Evolutionary conservation across 2,888 invertebrate genomes (phyloP), one percentile per base, ranked within the genome.

Genomic region (Drosophila mulleri): DNA sequence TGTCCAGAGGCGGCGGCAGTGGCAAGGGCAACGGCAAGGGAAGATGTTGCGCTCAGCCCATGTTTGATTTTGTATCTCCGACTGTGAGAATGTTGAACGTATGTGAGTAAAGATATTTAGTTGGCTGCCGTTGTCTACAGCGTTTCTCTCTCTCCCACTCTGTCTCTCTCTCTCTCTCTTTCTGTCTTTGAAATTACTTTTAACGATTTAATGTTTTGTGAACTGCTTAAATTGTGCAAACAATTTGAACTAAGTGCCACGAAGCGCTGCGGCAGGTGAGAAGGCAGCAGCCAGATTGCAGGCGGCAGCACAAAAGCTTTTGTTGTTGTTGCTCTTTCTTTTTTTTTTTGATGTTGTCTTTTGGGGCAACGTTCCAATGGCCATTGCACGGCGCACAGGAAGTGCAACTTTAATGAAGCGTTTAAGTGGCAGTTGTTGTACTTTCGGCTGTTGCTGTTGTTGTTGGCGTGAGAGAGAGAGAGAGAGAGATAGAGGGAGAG

Each of bases 151-250:
- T 32, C 37, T 20, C 42, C 20, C 42, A 52, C 2, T n/a, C 44
- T 16, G 35, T 18, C 16, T 47, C n/a, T 54, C 9, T 39, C 42
- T 29, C 35, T 52, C 23, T 39, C 50, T 57, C 44, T 35, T 18
- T 66, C 42, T 29, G 39, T 35, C 62, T 64, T 54, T 64, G 69
- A 64, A 74, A 75, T 82, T 85, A 73, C 78, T 82, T 82, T 87
- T 75, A 86, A 89, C 85, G 87, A 86, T 89, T 89, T 87, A 86
- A 86, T 87, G 86, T 86, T 86, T 87, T 84, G 89, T 87, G 85
- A 86, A 87, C 89, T 88, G 88, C 82, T 87, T 87, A 84, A 89
- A 89, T 89, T 89, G 86, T 89, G 86, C 86, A 86, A 86, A 86
- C 86, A 89, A 89, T 89, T 89, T 88, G 77, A 87, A 79, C 83